phyloP scores from a whole-genome alignment of 2,113 vertebrate genomes.

The Ceyx margarethae region DNA sequence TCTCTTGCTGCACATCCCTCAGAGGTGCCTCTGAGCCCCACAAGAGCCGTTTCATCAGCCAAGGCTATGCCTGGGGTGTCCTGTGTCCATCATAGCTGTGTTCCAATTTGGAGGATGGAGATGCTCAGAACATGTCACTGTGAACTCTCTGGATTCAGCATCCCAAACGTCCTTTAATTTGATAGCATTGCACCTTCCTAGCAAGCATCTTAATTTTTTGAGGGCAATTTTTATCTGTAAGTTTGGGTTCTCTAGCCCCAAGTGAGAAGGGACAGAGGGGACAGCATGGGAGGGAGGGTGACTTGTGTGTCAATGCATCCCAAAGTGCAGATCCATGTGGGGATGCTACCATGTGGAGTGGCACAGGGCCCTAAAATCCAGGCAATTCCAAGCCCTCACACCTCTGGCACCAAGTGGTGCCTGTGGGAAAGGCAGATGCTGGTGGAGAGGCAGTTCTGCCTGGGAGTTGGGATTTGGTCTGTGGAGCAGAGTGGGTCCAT shows the following conservation, averaged over 20 bases:
- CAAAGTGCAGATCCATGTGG: not conserved
- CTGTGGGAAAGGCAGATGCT: accelerated
- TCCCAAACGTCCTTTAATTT: not conserved
- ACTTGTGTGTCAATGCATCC: accelerated
- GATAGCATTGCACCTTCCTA: not conserved
- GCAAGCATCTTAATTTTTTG: not conserved
- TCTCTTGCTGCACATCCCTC: not conserved
- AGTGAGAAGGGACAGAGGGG: not conserved
- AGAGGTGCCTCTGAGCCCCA: not conserved
- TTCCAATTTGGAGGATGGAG: not conserved
- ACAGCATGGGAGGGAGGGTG: not conserved
- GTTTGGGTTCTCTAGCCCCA: not conserved
- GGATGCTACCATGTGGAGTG: not conserved
- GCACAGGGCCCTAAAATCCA: not conserved
- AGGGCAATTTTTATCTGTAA: accelerated
- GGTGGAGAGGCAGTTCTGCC: not conserved
- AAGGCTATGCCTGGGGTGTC: not conserved
- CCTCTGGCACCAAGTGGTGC: accelerated
- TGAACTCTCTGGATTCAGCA: not conserved
- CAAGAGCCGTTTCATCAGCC: accelerated
- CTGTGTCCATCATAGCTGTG: not conserved
- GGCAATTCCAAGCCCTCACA: not conserved
- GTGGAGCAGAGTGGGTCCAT: not conserved
- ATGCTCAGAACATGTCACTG: accelerated
- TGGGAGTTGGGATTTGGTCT: not conserved